phyloP scores from a whole-genome alignment of 1,140 invertebrate genomes.

The Potamilus streckersoni region DNA sequence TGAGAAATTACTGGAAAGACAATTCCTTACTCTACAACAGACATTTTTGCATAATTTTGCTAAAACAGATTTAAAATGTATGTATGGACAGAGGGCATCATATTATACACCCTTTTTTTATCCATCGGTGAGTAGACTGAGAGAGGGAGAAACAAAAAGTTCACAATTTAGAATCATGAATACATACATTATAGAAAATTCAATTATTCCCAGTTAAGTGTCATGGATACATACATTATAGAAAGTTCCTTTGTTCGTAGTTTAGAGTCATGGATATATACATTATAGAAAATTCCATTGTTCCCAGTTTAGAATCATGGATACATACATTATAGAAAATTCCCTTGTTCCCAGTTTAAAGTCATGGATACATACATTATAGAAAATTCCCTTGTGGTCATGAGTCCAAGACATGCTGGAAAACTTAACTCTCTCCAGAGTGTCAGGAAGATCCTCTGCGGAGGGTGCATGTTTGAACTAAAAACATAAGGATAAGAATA shows the following conservation, averaged over 20 bases:
- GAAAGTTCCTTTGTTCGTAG: neutral
- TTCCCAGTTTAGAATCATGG: neutral
- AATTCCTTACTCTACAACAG: no score
- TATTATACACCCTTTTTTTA: no score
- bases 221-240: no score
- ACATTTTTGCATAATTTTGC: no score
- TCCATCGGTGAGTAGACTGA: no score
- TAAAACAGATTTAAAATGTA: no score
- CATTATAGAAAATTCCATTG: neutral
- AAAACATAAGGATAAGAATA: slow-evolving; percentile 22
- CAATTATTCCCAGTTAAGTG: neutral
- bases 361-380: slow-evolving; percentile 79
- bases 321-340: no score
- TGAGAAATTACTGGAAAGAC: no score
- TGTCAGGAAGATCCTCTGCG: slow-evolving; percentile 87
- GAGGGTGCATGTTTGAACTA: slow-evolving; percentile 71
- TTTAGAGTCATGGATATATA: slow-evolving; percentile 34
- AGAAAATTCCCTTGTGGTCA: slow-evolving; percentile 95
- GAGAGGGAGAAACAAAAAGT: no score
- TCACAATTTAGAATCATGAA: no score
- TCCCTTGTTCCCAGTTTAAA: neutral
- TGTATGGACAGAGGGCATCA: no score
- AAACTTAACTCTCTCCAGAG: slow-evolving; percentile 92
- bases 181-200: no score
- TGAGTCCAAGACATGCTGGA: slow-evolving; percentile 93